phyloP scores from a whole-genome alignment of 2,888 invertebrate genomes.

The Calameuta pallipes region DNA sequence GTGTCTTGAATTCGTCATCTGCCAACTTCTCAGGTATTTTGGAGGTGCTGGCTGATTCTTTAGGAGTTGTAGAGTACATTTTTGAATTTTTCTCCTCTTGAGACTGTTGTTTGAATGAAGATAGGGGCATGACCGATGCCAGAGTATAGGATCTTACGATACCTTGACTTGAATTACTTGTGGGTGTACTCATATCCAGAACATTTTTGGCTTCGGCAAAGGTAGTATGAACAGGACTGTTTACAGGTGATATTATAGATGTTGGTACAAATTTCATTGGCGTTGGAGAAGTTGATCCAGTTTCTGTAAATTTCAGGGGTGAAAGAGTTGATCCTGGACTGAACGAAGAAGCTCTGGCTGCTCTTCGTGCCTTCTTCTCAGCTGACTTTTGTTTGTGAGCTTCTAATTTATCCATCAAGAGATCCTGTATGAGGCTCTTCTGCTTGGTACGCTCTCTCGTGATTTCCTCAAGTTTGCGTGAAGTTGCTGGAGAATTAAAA shows the following conservation, averaged over 20 bases:
- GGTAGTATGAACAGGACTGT: slow-evolving; percentile 46
- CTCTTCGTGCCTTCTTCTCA: slow-evolving; percentile 72
- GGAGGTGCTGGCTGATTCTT: not conserved
- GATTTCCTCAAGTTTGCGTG: slow-evolving; percentile 79
- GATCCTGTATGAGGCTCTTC: slow-evolving; percentile 84
- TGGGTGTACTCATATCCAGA: slow-evolving; percentile 31
- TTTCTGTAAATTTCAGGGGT: slow-evolving; percentile 20
- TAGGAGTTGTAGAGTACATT: not conserved
- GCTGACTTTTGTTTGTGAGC: slow-evolving; percentile 75
- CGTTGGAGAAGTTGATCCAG: slow-evolving; percentile 14
- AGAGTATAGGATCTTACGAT: not conserved
- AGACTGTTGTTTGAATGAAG: not conserved
- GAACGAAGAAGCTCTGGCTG: slow-evolving; percentile 69
- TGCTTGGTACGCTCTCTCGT: slow-evolving; percentile 84
- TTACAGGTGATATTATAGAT: slow-evolving; percentile 41
- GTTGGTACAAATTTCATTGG: slow-evolving; percentile 45
- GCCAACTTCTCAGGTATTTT: slow-evolving; percentile 11
- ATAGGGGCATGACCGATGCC: not conserved
- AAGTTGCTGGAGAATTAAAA: slow-evolving; percentile 69
- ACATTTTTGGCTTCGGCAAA: slow-evolving; percentile 48
- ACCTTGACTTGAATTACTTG: slow-evolving; percentile 6
- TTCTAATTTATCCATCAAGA: slow-evolving; percentile 83
- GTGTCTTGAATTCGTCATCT: slow-evolving; percentile 66
- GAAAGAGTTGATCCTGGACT: slow-evolving; percentile 47
- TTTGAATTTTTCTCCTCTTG: not conserved